These are phyloP conservation scores for Antidorcas marsupialis DNA, from an alignment of 2,113 vertebrate species.

Conservation along the genomic window DNA sequence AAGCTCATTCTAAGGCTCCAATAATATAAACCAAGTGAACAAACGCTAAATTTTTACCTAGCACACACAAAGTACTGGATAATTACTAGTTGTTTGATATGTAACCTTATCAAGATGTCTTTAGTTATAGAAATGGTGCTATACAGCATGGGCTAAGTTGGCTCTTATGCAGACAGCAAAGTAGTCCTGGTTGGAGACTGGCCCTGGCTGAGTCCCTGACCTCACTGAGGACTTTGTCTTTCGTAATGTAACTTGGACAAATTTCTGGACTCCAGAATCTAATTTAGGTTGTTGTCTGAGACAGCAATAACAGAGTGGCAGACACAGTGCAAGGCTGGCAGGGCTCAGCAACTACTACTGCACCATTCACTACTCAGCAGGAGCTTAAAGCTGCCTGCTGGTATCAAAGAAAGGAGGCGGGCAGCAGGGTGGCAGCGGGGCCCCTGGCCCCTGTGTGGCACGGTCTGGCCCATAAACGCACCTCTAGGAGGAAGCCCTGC, in stretches of 20 bases:
- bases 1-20: neutral
- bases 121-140: neutral
- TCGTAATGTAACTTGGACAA: neutral
- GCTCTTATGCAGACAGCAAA: neutral
- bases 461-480: neutral
- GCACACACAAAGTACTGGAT: neutral
- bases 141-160: neutral
- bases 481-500: neutral
- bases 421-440: neutral
- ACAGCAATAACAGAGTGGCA: neutral
- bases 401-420: neutral
- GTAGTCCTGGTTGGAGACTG: accelerated
- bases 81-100: neutral
- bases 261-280: neutral
- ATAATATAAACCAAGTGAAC: neutral
- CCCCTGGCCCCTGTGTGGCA: neutral
- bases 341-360: neutral
- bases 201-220: neutral
- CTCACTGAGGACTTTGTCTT: neutral
- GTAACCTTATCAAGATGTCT: neutral
- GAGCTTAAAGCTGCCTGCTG: neutral
- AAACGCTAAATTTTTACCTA: neutral
- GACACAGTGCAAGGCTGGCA: neutral
- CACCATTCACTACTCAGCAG: neutral
- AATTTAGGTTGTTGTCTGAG: neutral